phyloP scores from a whole-genome alignment of 2,888 invertebrate genomes.

The Rotaria macrura region DNA sequence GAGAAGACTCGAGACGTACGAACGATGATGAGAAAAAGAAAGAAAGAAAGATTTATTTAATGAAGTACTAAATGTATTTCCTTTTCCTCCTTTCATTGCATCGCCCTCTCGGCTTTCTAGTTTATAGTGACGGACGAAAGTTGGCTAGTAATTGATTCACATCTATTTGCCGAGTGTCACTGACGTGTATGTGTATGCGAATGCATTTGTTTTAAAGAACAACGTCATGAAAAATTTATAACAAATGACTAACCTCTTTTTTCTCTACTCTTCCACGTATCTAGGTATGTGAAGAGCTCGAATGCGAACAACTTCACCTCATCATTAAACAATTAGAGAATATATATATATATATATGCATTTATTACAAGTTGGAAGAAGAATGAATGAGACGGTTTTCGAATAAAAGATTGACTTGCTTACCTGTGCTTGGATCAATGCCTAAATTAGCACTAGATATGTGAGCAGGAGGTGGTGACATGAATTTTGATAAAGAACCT shows the following conservation, averaged over 20 bases:
- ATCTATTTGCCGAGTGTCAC: background rate
- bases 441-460: background rate
- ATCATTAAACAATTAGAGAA: conserved; percentile 8
- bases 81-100: background rate
- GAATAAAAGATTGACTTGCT: background rate
- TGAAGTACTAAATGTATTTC: conserved; percentile 23
- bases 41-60: conserved; percentile 15
- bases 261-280: background rate
- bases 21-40: too few species aligned
- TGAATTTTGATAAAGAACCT: background rate
- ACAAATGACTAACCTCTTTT: background rate
- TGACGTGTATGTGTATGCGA: background rate
- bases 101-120: background rate
- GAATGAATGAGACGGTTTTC: background rate
- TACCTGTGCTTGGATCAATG: background rate
- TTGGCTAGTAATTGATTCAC: background rate
- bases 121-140: background rate
- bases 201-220: background rate
- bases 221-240: background rate
- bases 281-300: background rate
- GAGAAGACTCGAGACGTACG: too few species aligned
- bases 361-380: too few species aligned
- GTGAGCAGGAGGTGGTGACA: conserved; percentile 17
- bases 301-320: background rate
- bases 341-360: background rate